phyloP scores from a whole-genome alignment of 1,140 invertebrate genomes.

The Drosophila trapezifrons region DNA sequence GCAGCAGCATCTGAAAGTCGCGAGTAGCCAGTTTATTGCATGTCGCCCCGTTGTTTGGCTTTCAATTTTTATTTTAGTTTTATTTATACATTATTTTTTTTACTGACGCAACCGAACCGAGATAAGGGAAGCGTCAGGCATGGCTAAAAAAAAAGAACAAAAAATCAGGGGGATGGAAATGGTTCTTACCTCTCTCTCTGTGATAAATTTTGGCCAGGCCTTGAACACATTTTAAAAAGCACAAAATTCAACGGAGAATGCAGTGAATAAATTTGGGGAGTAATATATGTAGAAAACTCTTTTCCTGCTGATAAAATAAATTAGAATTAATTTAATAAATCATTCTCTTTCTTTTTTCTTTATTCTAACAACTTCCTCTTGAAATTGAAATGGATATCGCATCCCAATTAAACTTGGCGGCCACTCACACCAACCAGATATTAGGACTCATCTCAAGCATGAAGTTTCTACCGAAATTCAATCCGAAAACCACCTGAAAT shows the following conservation, averaged over 20 bases:
- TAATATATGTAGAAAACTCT: no score
- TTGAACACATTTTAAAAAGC: no score
- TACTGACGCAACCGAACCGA: slow-evolving; percentile 24
- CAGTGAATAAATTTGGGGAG: no score
- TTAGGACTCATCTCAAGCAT: not conserved
- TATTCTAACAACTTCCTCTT: no score
- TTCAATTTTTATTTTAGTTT: slow-evolving; percentile 82
- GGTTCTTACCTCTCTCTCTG: not conserved
- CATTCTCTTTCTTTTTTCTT: no score
- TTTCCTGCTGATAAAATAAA: no score
- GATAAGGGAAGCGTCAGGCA: slow-evolving; percentile 42
- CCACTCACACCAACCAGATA: not conserved
- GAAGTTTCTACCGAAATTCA: not conserved
- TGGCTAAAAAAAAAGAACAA: not conserved
- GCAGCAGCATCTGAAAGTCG: slow-evolving; percentile 16
- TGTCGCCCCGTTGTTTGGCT: slow-evolving; percentile 76
- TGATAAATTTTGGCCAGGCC: no score
- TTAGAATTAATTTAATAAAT: no score
- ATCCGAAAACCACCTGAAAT: not conserved
- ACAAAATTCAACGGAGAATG: no score
- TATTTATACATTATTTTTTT: slow-evolving; percentile 60
- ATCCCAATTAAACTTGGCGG: not conserved
- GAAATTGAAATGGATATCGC: no score
- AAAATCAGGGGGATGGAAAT: not conserved
- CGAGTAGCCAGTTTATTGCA: slow-evolving; percentile 74